Evolutionary conservation across 2,797 vertebrate genomes (phyloP), one percentile per base, ranked within the genome.

Genomic region (Catharus ustulatus): DNA sequence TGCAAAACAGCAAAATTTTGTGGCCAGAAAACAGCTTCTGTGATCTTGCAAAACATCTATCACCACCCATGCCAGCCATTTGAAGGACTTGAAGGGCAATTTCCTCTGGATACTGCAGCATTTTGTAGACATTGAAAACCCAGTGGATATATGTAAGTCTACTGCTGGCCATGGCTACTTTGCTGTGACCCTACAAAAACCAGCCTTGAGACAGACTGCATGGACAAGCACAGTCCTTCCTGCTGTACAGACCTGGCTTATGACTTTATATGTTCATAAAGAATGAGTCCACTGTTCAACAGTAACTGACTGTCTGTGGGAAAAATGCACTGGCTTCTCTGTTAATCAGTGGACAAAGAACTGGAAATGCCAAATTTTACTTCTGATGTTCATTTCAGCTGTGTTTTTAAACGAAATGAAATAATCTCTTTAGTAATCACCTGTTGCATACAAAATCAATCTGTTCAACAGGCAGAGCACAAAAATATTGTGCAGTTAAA

Each of bases 111-210:
- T 13, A 72, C 19, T 82, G 27, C 20, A 52, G 8, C 2, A 8
- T 15, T 84, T 69, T 45, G 27, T 51, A 51, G 26, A 12, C 27
- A 42, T 19, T 18, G 36, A 74, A 55, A 79, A 34, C 9, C 21
- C 30, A 29, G 1, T 4, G 5, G 26, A 7, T 23, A 36, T 17
- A 5, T 0, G 11, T 38, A 69, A 54, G 6, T 32, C 27, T 68
- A 29, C 18, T 4, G 4, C 48, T 32, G 42, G 14, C 29, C 22
- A 51, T 14, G 16, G 40, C 54, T 68, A 6, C 34, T n/a, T 40
- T 0, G 0, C 19, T 19, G 15, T 40, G 10, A 42, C 3, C 9
- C 34, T 55, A 45, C 10, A 4, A 34, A 87, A 76, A 30, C 0
- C 40, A 76, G 43, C 32, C 45, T 51, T 27, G 15, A 71, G 54